Evolutionary conservation across 2,888 invertebrate genomes (phyloP), one percentile per base, ranked within the genome.

Genomic region (Blastobasis adustella): DNA sequence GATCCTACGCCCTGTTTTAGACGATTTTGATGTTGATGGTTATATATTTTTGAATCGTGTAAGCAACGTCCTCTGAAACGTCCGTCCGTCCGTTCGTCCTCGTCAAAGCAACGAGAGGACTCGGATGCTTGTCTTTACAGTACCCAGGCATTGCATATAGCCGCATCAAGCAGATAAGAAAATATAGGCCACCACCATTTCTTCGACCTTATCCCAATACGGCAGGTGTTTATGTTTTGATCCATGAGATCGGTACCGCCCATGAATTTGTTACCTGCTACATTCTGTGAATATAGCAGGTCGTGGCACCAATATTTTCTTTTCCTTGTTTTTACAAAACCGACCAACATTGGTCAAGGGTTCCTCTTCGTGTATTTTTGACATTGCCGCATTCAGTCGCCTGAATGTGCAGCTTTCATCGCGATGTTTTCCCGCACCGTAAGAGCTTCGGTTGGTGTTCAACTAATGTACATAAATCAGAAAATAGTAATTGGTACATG

Each of bases 131-230:
- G 41, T 44, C 37, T 47, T 46, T 43, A 46, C 41, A 49, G 23
- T 5, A 37, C 43, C 50, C 47, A 50, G 6, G 50, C 47, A 42
- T 54, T 54, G 9, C 45, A 50, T 5, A 51, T 37, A 8, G 51
- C 10, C 4, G 51, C 49, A 46, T 54, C 54, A 40, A 54, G 37
- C 39, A 54, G 39, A 46, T 50, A 54, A 5, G 49, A 49, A 37
- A 49, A 51, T 39, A 51, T 54, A 1, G 49, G 37, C 54, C 54
- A 54, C 51, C 47, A 51, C 54, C 51, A 54, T n/a, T 51, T 51
- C 10, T 54, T 54, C 6, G 45, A 47, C 42, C 54, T 46, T 23
- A 54, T 45, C 1, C 51, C 49, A 37, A 54, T 49, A 3, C 54
- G 23, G 10, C 51, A 54, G 6, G 10, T 51, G 37, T 45, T 51